Percentiles rank a stretch among this genome's conserved stretches.
Evolutionary conservation across 1,140 invertebrate genomes (phyloP).

Genomic region (Drosophila watanabei): DNA sequence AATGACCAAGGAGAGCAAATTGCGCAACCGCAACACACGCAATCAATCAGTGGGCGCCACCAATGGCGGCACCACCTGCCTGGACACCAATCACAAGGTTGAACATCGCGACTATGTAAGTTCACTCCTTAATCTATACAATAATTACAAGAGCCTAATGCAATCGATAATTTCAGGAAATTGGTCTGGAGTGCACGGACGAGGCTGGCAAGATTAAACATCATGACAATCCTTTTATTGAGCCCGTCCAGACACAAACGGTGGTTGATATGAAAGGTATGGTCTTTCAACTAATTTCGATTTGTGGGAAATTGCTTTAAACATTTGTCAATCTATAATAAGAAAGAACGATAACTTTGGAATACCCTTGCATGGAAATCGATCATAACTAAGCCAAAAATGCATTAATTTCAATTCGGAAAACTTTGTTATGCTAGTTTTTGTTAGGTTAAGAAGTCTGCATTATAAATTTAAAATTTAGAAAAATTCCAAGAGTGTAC

Average conservation of each 20-base stretch:
- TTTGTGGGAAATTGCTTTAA: too few species aligned
- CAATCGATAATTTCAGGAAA: slow-evolving; percentile 56
- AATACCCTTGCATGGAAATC: too few species aligned
- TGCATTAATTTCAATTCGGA: too few species aligned
- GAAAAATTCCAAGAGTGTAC: too few species aligned
- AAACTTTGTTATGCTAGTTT: too few species aligned
- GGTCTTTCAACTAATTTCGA: background rate
- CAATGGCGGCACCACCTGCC: slow-evolving; percentile 86
- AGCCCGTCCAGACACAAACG: slow-evolving; percentile 93
- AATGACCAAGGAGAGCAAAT: slow-evolving; percentile 94
- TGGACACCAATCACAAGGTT: slow-evolving; percentile 90
- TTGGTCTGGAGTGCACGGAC: slow-evolving; percentile 90
- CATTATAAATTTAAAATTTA: too few species aligned
- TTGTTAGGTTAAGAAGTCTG: too few species aligned
- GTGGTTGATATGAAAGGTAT: slow-evolving; percentile 97
- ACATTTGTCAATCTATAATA: too few species aligned
- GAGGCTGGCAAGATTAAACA: slow-evolving; percentile 94
- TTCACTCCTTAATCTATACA: slow-evolving; percentile 15
- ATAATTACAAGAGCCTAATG: background rate
- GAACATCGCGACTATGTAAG: slow-evolving; percentile 90
- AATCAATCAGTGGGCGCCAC: slow-evolving; percentile 88
- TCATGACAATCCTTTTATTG: slow-evolving; percentile 95
- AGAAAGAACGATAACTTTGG: too few species aligned
- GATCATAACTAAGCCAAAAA: too few species aligned
- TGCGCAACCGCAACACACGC: slow-evolving; percentile 91